Conservation (phyloP, 2,888 invertebrate genomes). For the Chouioia cunea region DNA sequence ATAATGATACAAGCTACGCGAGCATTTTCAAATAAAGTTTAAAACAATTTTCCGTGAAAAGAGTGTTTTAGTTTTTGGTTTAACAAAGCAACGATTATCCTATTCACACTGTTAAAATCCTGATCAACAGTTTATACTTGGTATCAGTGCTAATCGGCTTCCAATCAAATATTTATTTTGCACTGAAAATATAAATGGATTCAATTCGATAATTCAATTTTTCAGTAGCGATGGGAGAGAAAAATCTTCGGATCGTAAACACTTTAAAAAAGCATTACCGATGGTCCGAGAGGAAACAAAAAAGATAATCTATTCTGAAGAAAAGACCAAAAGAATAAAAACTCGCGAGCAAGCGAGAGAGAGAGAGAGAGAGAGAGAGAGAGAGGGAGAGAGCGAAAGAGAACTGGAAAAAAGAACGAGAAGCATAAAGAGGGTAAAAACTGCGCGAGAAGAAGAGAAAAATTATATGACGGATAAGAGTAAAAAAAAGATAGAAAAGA, state of each 20-base stretch:
- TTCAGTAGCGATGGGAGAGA: conserved; percentile 26
- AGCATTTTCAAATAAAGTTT: too few relatives aligned
- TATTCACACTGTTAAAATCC: too few relatives aligned
- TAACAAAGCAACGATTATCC: too few relatives aligned
- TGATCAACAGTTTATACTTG: too few relatives aligned
- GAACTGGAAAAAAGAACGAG: conserved; percentile 23
- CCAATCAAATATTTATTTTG: too few relatives aligned
- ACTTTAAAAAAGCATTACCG: conserved; percentile 45
- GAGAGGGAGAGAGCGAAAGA: conserved; percentile 37
- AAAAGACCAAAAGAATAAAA: background rate
- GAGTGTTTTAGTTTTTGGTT: too few relatives aligned
- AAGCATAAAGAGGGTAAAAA: conserved; percentile 14
- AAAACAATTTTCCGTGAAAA: too few relatives aligned
- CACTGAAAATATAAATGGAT: too few relatives aligned
- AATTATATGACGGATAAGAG: conserved; percentile 35
- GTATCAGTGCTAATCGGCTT: too few relatives aligned
- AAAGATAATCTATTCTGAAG: conserved; percentile 28
- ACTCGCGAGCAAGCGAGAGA: conserved; percentile 33
- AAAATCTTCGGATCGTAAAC: conserved; percentile 40
- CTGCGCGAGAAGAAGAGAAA: conserved; percentile 32
- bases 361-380: conserved; percentile 19
- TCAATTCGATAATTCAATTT: too few relatives aligned
- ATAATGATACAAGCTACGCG: too few relatives aligned
- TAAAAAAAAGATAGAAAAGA: conserved; percentile 12
- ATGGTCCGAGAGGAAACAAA: conserved; percentile 18